phyloP scores from a whole-genome alignment of 2,797 vertebrate genomes.

The Lepidocolaptes lacrymiger region DNA sequence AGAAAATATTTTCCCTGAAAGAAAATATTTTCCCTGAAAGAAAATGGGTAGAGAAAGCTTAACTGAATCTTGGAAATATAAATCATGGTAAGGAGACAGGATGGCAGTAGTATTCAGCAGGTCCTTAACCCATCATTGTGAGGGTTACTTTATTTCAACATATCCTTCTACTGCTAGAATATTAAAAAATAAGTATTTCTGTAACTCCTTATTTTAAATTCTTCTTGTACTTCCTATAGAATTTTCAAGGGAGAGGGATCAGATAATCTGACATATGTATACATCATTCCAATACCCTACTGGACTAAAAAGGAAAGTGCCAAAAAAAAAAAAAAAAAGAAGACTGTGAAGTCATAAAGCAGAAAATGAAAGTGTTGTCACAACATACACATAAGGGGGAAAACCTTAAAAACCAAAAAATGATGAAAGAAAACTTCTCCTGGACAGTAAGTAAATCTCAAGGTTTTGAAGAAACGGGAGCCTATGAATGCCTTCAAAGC shows the following conservation, averaged over 20 bases:
- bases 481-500: not conserved
- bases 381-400: slow-evolving; percentile 18
- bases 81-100: not conserved
- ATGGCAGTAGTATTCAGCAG: not conserved
- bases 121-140: not conserved
- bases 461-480: slow-evolving; percentile 30
- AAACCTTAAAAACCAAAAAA: slow-evolving; percentile 65
- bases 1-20: not conserved
- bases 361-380: slow-evolving; percentile 65
- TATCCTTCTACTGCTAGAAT: not conserved
- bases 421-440: slow-evolving; percentile 61
- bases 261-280: not conserved
- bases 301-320: slow-evolving; percentile 14
- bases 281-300: not conserved
- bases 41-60: not conserved
- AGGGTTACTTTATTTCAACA: not conserved
- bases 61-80: not conserved
- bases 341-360: slow-evolving; percentile 51
- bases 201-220: not conserved
- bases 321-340: not conserved
- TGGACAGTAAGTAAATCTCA: slow-evolving; percentile 28
- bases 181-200: not conserved
- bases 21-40: not conserved
- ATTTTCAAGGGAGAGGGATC: not conserved
- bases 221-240: not conserved